Base-by-base conservation (phyloP, 1,140 invertebrate species). In the Meloidogyne exigua region DNA sequence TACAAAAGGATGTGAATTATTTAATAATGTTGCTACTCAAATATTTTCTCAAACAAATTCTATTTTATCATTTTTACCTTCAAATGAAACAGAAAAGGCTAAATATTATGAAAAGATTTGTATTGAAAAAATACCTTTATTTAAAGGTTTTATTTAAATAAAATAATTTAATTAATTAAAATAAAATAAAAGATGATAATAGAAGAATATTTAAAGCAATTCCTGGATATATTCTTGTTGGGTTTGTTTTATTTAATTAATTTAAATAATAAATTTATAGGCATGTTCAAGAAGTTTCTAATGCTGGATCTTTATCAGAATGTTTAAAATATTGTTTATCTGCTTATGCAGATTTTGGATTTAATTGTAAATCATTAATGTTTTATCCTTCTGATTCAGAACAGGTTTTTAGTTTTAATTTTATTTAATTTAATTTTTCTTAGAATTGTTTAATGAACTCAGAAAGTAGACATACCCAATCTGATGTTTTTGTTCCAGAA, bases 391-490 rank as follows among this genome's bases (percentile, higher is more conserved):
- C 69, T 5, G 77, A 79, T 62, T 0, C 42, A 36, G 77, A 79
- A 21, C 77, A 78, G 66, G 76, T 68, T 64, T 28, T 21, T 18
- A 18, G 18, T 12, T 26, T 23, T 66, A 64, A 32, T 25, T 15
- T 23, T 26, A 73, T 23, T 57, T 25, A 32, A 32, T 32, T 23
- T 12, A 18, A 32, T 63, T 36, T 9, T 23, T 5, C 11, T 49
- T 76, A 78, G 76, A 79, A 79, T 57, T 79, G 77, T 65, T 67
- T 79, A 36, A 36, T 79, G 28, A 79, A 79, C 25, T 71, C 76
- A 21, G 77, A 79, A 71, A 79, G 76, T 67, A 72, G 71, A 75
- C 36, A 65, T 44, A 72, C 77, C 42, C 77, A 79, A 68, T 57
- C 77, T 15, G 77, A 79, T 9, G 77, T 79, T 39, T 79, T 79